Evolutionary conservation across 2,888 invertebrate genomes (phyloP).

Genomic region (Escarpia spicata): DNA sequence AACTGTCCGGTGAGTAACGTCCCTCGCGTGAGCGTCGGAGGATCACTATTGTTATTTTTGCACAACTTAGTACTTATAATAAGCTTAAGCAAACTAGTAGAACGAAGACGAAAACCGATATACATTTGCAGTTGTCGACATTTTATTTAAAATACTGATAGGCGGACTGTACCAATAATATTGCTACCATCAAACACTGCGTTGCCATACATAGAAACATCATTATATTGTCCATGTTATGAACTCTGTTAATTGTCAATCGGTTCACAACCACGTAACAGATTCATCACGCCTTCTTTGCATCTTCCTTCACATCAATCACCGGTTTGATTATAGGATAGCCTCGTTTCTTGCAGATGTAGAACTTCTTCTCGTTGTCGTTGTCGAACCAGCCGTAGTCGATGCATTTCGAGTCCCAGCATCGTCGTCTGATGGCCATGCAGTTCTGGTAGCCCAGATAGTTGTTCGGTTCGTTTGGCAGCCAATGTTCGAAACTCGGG

Average conservation of each 20-base stretch:
- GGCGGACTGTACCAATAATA: background rate
- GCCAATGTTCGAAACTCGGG: background rate
- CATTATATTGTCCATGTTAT: background rate
- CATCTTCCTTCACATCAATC: background rate
- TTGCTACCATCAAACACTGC: background rate
- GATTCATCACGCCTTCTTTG: background rate
- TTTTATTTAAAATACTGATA: background rate
- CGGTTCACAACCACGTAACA: background rate
- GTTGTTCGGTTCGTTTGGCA: slow-evolving; percentile 4
- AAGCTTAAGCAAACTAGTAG: background rate
- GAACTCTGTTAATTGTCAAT: background rate
- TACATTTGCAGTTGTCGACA: background rate
- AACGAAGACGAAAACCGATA: background rate
- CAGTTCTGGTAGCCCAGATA: background rate
- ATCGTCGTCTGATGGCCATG: background rate
- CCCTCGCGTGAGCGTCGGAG: too few species aligned
- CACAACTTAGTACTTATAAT: background rate
- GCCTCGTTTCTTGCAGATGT: slow-evolving; percentile 13
- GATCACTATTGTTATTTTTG: too few species aligned
- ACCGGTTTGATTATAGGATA: background rate
- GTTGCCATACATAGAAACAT: background rate
- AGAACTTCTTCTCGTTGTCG: background rate
- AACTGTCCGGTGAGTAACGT: too few species aligned
- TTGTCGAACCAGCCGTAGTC: slow-evolving; percentile 12
- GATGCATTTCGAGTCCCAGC: slow-evolving; percentile 16